Percentiles rank a stretch among this genome's conserved stretches.
Evolutionary conservation across 2,797 vertebrate genomes (phyloP).

Genomic region (Neostethus bicornis): DNA sequence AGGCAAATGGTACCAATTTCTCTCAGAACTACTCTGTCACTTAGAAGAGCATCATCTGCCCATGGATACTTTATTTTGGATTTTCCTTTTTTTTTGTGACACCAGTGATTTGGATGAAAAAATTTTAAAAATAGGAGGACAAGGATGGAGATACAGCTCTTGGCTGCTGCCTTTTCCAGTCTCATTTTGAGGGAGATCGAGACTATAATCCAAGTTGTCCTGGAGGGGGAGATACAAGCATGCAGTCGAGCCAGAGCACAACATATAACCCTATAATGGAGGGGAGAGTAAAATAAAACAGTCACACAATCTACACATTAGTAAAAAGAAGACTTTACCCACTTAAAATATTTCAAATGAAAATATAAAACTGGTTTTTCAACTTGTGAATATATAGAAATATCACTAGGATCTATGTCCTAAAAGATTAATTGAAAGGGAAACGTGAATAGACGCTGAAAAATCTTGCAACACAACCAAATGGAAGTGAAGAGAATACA

Average conservation of each 20-base stretch:
- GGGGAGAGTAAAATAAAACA: slow-evolving; percentile 35
- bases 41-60: slow-evolving; percentile 44
- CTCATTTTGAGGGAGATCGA: slow-evolving; percentile 44
- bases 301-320: slow-evolving; percentile 35
- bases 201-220: slow-evolving; percentile 78
- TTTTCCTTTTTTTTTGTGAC: not conserved
- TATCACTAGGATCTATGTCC: slow-evolving; percentile 6
- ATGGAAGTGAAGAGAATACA: slow-evolving; percentile 50
- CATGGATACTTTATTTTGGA: slow-evolving; percentile 51
- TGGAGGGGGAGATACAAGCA: slow-evolving; percentile 85
- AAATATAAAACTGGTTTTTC: slow-evolving; percentile 7
- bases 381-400: not conserved
- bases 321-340: slow-evolving; percentile 12
- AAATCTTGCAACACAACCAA: slow-evolving; percentile 38
- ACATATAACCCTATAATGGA: slow-evolving; percentile 41
- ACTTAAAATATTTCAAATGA: slow-evolving; percentile 9
- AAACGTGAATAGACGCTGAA: slow-evolving; percentile 32
- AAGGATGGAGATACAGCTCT: slow-evolving; percentile 37
- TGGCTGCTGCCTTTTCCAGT: slow-evolving; percentile 37
- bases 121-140: slow-evolving; percentile 35
- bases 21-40: slow-evolving; percentile 57
- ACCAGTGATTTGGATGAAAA: slow-evolving; percentile 50
- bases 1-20: slow-evolving; percentile 58
- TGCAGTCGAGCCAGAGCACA: slow-evolving; percentile 64
- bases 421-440: slow-evolving; percentile 17